phyloP scores from a whole-genome alignment of 1,140 invertebrate species.

The Cepaea nemoralis region DNA sequence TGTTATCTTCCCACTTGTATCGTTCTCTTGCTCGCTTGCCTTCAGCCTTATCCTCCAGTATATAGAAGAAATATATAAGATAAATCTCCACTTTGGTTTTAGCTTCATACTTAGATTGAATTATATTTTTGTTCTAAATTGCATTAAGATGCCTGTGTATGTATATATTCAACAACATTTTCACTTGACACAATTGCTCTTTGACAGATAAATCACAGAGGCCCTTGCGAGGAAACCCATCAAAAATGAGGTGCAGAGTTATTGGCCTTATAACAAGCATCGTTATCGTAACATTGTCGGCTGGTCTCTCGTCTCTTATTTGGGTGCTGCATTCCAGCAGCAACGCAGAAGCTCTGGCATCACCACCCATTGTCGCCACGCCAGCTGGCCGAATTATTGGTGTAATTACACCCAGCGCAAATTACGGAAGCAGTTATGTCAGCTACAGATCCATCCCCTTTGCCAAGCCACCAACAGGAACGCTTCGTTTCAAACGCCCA shows the following conservation, averaged over 20 bases:
- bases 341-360: neutral
- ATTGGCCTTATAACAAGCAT: neutral
- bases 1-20: no score
- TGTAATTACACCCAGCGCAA: neutral
- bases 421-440: neutral
- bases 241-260: slow-evolving; percentile 6
- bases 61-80: no score
- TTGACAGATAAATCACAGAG: no score
- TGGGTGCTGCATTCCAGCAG: neutral
- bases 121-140: no score
- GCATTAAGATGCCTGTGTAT: no score
- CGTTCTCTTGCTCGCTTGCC: no score
- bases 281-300: neutral
- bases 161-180: no score
- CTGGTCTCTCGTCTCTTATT: neutral
- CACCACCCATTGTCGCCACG: slow-evolving; percentile 19
- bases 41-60: no score
- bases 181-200: no score
- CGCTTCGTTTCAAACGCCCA: slow-evolving; percentile 13
- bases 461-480: slow-evolving; percentile 23
- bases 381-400: slow-evolving; percentile 17
- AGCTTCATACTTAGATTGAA: no score
- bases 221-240: no score
- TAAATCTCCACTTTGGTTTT: no score
- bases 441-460: slow-evolving; percentile 23